These are phyloP conservation scores for Sciurus carolinensis DNA, from an alignment of 2,797 vertebrate genomes.

Conservation along the genomic window DNA sequence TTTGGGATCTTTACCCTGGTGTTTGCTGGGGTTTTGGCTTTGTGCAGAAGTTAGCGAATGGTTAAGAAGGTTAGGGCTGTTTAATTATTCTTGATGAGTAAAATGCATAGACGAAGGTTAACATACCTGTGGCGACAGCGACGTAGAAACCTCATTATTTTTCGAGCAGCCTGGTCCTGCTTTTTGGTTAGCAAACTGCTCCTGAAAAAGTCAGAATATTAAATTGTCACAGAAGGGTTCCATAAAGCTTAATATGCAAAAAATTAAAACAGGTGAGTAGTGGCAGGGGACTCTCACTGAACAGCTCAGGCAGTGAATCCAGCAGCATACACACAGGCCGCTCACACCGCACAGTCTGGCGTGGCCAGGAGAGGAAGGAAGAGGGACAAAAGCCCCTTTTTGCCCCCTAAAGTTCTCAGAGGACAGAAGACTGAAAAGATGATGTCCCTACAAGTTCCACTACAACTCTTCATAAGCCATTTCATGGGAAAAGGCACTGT, in stretches of 20 bases:
- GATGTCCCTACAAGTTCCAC: neutral
- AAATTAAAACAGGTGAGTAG: rapidly evolving
- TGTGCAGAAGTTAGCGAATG: neutral
- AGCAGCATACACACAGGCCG: rapidly evolving
- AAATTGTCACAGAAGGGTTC: neutral
- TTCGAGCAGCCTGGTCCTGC: conserved; percentile 99
- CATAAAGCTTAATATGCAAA: neutral
- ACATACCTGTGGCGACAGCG: conserved; percentile 99
- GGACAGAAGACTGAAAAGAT: neutral
- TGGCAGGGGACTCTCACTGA: too few species aligned
- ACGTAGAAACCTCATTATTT: conserved; percentile 99
- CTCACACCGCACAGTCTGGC: rapidly evolving
- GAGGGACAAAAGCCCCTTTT: rapidly evolving
- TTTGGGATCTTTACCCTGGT: neutral
- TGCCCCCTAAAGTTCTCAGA: neutral
- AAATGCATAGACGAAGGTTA: neutral
- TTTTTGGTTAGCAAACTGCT: conserved; percentile 99
- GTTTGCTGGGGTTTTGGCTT: neutral
- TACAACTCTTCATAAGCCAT: neutral
- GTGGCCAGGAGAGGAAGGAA: neutral
- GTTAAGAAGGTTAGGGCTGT: neutral
- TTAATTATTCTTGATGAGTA: conserved; percentile 28
- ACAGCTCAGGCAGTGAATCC: neutral
- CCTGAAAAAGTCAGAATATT: conserved; percentile 89
- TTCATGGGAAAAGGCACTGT: neutral